phyloP scores from a whole-genome alignment of 2,888 invertebrate genomes.

The Caenorhabditis uteleia region DNA sequence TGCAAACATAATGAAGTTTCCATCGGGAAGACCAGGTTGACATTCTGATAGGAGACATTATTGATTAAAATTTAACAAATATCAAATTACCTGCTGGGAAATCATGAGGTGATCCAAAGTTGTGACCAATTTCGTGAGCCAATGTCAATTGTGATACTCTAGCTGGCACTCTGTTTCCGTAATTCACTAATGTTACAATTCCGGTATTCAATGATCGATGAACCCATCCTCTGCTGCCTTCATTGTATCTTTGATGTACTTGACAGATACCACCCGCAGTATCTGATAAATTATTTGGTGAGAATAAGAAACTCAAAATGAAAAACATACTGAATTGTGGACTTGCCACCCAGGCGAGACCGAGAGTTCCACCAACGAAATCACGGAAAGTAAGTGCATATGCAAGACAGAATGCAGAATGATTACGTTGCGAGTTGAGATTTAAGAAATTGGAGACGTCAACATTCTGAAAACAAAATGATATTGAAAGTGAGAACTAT shows the following conservation, averaged over 20 bases:
- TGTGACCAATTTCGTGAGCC: slow-evolving; percentile 98
- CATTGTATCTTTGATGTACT: slow-evolving; percentile 91
- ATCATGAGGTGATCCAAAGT: slow-evolving; percentile 87
- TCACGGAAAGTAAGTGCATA: slow-evolving; percentile 96
- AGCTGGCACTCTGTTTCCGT: slow-evolving; percentile 90
- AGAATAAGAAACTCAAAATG: background rate
- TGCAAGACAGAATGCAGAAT: slow-evolving; percentile 97
- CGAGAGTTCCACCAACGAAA: slow-evolving; percentile 95
- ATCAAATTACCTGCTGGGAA: slow-evolving; percentile 55
- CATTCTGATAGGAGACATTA: too few relatives aligned
- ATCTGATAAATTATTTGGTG: slow-evolving; percentile 74
- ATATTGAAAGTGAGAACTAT: slow-evolving; percentile 73
- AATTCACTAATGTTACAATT: slow-evolving; percentile 97
- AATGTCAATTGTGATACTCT: slow-evolving; percentile 95
- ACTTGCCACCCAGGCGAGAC: slow-evolving; percentile 98
- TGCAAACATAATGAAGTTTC: slow-evolving; percentile 97
- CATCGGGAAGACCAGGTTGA: slow-evolving; percentile 86
- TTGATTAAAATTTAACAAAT: background rate
- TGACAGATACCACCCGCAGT: slow-evolving; percentile 99
- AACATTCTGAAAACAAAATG: slow-evolving; percentile 92
- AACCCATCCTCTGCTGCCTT: slow-evolving; percentile 86
- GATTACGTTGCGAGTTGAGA: slow-evolving; percentile 93
- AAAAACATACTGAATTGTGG: slow-evolving; percentile 76
- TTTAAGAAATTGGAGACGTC: slow-evolving; percentile 99
- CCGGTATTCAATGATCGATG: slow-evolving; percentile 96